Percentiles rank a stretch among this genome's conserved stretches.
phyloP scores from a whole-genome alignment of 2,888 invertebrate species.

The Dorcus parallelipipedus region DNA sequence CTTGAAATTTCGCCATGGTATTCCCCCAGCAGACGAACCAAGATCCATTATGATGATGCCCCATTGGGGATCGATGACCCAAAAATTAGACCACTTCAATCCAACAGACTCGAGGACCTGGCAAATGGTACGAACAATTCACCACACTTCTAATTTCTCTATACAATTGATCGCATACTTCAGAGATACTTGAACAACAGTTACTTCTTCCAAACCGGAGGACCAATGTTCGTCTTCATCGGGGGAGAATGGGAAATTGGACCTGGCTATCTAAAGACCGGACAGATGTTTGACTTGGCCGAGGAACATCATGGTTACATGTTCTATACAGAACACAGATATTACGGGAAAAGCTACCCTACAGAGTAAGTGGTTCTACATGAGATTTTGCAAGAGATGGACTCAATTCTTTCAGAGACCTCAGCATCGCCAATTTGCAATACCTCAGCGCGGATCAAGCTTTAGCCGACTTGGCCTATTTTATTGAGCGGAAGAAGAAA shows the following conservation, averaged over 20 bases:
- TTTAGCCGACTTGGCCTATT: constrained; percentile 48
- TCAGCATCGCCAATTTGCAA: constrained; percentile 40
- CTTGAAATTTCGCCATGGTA: constrained; percentile 2
- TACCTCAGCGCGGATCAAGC: constrained; percentile 48
- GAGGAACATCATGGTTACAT: constrained; percentile 57
- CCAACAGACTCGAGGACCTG: constrained; percentile 52
- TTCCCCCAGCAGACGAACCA: constrained; percentile 21
- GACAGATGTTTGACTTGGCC: constrained; percentile 63
- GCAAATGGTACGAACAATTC: constrained; percentile 49
- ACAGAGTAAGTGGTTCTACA: constrained; percentile 54
- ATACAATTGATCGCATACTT: not conserved
- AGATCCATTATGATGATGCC: constrained; percentile 13
- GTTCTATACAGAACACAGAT: constrained; percentile 78
- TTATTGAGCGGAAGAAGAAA: constrained; percentile 39
- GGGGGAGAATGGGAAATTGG: constrained; percentile 75
- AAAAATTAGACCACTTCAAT: constrained; percentile 56
- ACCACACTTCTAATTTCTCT: too few species aligned
- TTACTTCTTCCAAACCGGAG: constrained; percentile 50
- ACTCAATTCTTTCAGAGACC: constrained; percentile 11
- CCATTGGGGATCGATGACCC: constrained; percentile 28
- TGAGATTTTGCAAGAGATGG: too few species aligned
- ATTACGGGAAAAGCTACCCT: constrained; percentile 73
- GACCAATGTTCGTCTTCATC: constrained; percentile 63
- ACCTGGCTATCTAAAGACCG: constrained; percentile 55
- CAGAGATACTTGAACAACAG: constrained; percentile 56